A percentile compares a stretch with the other conserved stretches of the same genome.
These are phyloP conservation scores for Zaprionus taronus DNA, from an alignment of 1,140 invertebrate species.

Conservation along the genomic window DNA sequence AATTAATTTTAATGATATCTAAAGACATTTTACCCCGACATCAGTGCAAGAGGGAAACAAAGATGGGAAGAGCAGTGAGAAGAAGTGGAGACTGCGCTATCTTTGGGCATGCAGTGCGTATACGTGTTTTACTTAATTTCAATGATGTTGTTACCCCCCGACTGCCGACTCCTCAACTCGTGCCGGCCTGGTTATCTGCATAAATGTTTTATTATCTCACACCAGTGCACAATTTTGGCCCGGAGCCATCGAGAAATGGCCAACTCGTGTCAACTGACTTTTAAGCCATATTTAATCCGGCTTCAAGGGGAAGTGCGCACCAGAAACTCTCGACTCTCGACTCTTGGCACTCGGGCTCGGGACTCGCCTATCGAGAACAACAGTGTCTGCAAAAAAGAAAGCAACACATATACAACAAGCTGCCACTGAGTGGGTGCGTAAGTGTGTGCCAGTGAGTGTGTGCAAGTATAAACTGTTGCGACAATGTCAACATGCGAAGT, in stretches of 20 bases:
- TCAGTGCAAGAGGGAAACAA: slow-evolving; percentile 3
- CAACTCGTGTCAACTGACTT: slow-evolving; percentile 81
- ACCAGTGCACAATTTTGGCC: slow-evolving; percentile 55
- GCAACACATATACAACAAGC: slow-evolving; percentile 38
- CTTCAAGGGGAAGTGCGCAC: slow-evolving; percentile 69
- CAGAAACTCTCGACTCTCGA: slow-evolving; percentile 38
- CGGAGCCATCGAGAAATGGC: slow-evolving; percentile 69
- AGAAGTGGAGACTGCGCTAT: neutral
- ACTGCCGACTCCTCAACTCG: neutral
- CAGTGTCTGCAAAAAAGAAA: slow-evolving; percentile 40
- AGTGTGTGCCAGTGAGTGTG: slow-evolving; percentile 19
- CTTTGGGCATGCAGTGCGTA: slow-evolving; percentile 42
- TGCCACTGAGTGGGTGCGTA: slow-evolving; percentile 26
- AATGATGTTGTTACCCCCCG: slow-evolving; percentile 62
- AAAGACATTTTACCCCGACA: slow-evolving; percentile 60
- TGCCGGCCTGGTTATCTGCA: slow-evolving; percentile 59
- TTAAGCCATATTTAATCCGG: slow-evolving; percentile 80
- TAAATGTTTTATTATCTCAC: slow-evolving; percentile 81
- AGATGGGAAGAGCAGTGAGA: neutral
- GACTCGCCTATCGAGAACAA: slow-evolving; percentile 6
- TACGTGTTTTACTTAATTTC: slow-evolving; percentile 69
- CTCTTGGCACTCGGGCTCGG: slow-evolving; percentile 9
- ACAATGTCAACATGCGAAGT: slow-evolving; percentile 82
- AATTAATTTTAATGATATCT: slow-evolving; percentile 78
- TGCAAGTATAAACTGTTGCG: slow-evolving; percentile 74